Evolutionary conservation across 1,140 invertebrate species (phyloP), one percentile per base, ranked within the genome.

Genomic region (Nylanderia fulva): DNA sequence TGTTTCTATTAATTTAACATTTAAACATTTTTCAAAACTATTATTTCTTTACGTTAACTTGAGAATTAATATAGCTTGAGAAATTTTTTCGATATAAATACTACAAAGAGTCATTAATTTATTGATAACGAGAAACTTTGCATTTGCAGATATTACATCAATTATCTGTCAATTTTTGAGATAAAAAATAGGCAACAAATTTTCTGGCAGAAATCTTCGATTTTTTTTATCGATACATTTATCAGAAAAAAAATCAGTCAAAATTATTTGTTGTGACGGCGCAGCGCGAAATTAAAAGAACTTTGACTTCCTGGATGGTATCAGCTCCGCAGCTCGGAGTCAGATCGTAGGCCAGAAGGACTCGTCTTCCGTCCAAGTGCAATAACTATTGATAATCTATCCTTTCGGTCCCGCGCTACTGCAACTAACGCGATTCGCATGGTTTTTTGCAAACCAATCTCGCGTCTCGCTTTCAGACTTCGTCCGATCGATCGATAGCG

Each of bases 351-450:
- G 87, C 69, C 85, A 86, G 80, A 82, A 85, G 86, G 83, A 66
- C 87, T 72, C 60, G 64, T 77, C 56, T 85, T 89, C 88, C 88
- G 87, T 82, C 88, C 85, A 86, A 86, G 88, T 90, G 88, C 88
- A 90, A 90, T 90, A 90, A 89, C 56, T 68, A 84, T 60, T 85
- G 48, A 61, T 58, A 86, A 74, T 85, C 54, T 68, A 74, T 86
- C 60, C 29, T 83, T 79, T 76, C 85, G 42, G 27, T 71, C 64
- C 60, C 58, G 48, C 39, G 42, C 42, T 48, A 79, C 48, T 58
- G 45, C 24, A 82, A 33, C 7, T 24, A 4, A 42, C 36, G 83
- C 58, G 24, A 33, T 42, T 3, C 71, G 27, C 27, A 18, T 54
- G 18, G 48, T 48, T 36, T 61, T 74, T 24, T 29, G 1, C 5